Evolutionary conservation across 2,113 vertebrate species (phyloP).

Genomic region (Caretta caretta): DNA sequence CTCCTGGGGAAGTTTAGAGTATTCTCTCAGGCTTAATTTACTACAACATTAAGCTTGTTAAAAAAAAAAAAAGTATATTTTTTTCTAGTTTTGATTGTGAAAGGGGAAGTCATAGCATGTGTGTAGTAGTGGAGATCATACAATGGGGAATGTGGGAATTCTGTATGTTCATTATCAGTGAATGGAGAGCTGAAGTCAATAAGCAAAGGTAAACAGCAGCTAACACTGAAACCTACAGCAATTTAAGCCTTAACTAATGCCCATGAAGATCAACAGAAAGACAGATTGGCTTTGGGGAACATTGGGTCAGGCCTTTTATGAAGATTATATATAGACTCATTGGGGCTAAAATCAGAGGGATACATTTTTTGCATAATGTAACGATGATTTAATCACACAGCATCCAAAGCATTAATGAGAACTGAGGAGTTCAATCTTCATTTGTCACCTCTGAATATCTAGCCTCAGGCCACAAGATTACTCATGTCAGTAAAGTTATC

Average conservation of each 20-base stretch:
- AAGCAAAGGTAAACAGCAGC: neutral
- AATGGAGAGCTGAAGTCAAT: neutral
- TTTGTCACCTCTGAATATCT: neutral
- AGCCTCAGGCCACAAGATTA: neutral
- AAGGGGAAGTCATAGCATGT: neutral
- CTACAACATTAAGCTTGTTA: neutral
- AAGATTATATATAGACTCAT: neutral
- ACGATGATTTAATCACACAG: neutral
- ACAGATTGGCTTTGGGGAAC: neutral
- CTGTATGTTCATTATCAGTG: neutral
- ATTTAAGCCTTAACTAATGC: neutral
- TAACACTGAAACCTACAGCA: neutral
- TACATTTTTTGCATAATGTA: neutral
- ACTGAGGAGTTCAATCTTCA: neutral
- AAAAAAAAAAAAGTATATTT: neutral
- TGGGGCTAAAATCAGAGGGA: neutral
- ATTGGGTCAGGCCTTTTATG: neutral
- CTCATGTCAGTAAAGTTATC: neutral
- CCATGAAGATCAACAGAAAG: neutral
- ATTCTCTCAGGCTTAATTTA: conserved; percentile 17
- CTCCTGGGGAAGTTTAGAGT: neutral
- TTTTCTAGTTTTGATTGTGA: neutral
- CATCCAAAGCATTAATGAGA: neutral
- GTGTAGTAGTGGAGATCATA: neutral
- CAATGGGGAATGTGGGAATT: neutral